Percentiles rank a stretch among this genome's conserved stretches.
Conservation (phyloP, 1,140 invertebrate species). For the Drosophila funebris region DNA sequence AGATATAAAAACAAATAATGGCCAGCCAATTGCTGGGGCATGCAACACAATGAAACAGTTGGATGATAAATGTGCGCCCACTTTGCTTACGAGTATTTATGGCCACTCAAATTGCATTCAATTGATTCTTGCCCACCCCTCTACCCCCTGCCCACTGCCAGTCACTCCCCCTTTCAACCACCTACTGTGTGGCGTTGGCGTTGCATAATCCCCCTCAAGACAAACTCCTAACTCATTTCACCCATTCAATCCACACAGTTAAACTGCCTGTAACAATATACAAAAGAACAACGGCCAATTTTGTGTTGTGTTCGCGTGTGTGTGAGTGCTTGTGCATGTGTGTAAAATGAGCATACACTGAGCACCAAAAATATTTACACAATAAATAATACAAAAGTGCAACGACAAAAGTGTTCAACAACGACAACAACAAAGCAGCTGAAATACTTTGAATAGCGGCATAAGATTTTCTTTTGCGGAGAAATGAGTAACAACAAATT, state of each 20-base stretch:
- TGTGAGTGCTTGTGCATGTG: conserved; percentile 44
- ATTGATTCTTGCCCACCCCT: conserved; percentile 62
- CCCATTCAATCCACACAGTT: conserved; percentile 14
- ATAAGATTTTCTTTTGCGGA: conserved; percentile 69
- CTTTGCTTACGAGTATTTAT: conserved; percentile 62
- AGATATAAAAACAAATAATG: conserved; percentile 24
- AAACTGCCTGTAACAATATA: conserved; percentile 49
- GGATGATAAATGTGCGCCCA: conserved; percentile 71
- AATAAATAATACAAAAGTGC: conserved; percentile 43
- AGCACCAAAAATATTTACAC: conserved; percentile 53
- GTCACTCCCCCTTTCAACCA: not conserved
- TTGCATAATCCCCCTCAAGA: conserved; percentile 58
- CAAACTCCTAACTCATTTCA: conserved; percentile 26
- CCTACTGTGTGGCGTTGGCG: conserved; percentile 57
- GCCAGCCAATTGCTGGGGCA: conserved; percentile 33
- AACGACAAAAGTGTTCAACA: conserved; percentile 54
- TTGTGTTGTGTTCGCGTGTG: conserved; percentile 33
- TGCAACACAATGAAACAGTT: conserved; percentile 17
- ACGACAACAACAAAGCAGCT: conserved; percentile 7
- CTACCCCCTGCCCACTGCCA: not conserved
- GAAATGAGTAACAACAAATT: conserved; percentile 79
- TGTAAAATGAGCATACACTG: conserved; percentile 52
- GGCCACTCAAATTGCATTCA: conserved; percentile 77
- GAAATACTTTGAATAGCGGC: conserved; percentile 30
- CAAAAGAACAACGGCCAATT: not conserved